Conservation (phyloP, 1,140 invertebrate species). For the Orius laevigatus region DNA sequence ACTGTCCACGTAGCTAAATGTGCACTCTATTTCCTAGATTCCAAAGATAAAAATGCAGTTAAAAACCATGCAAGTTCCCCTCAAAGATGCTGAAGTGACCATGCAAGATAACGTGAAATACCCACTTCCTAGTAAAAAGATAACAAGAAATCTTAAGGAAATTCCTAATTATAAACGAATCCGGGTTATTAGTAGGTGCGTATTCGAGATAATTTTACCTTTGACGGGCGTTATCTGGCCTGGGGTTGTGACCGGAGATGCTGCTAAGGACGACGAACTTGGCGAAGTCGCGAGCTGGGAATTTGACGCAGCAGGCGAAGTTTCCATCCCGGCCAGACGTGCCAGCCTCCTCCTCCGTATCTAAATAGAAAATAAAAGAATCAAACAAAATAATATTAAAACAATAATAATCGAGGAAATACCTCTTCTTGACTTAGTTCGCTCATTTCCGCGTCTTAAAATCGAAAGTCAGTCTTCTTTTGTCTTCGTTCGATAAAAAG, state of each 20-base stretch:
- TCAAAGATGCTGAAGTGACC: no score
- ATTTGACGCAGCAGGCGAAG: slow-evolving; percentile 24
- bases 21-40: neutral
- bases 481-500: no score
- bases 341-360: slow-evolving; percentile 49
- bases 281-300: slow-evolving; percentile 23
- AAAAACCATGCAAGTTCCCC: neutral
- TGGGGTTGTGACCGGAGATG: slow-evolving; percentile 18
- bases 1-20: no score
- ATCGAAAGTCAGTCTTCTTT: slow-evolving; percentile 4
- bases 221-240: slow-evolving; percentile 14
- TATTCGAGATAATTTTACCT: slow-evolving; percentile 6
- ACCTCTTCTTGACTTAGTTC: slow-evolving; percentile 60
- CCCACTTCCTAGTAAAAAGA: neutral
- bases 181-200: neutral
- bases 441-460: slow-evolving; percentile 35
- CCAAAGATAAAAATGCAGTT: neutral
- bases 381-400: slow-evolving; percentile 2
- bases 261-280: slow-evolving; percentile 23
- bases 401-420: slow-evolving; percentile 14
- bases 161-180: neutral
- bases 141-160: neutral
- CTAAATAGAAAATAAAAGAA: slow-evolving; percentile 27
- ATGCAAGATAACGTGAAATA: no score
- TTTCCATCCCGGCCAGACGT: slow-evolving; percentile 36